phyloP scores from a whole-genome alignment of 2,888 invertebrate species.

The Mactromeris polynyma region DNA sequence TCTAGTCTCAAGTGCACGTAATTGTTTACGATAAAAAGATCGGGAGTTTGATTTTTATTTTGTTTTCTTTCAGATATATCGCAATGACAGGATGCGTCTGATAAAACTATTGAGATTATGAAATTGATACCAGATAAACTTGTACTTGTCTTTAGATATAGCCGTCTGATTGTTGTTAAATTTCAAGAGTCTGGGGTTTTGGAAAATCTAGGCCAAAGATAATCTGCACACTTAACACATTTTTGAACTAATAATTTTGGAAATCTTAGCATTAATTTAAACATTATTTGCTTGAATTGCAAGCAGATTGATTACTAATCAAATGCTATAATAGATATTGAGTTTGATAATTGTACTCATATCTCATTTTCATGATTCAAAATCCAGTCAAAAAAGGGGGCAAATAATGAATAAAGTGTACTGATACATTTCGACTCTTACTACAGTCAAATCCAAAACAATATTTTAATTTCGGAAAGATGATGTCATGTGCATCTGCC shows the following conservation, averaged over 20 bases:
- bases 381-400: no score
- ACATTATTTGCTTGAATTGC: no score
- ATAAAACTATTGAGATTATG: background rate
- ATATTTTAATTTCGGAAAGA: no score
- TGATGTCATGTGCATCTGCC: no score
- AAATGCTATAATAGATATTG: no score
- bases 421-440: no score
- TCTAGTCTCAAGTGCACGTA: background rate
- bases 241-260: background rate
- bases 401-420: no score
- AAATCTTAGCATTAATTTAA: no score
- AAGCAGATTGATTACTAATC: no score
- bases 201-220: background rate
- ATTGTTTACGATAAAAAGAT: conserved; percentile 15
- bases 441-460: no score
- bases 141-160: background rate
- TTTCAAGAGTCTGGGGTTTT: background rate
- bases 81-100: background rate
- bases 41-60: background rate
- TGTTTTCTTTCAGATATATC: conserved; percentile 1
- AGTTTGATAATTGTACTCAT: no score
- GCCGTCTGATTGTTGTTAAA: background rate
- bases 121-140: conserved; percentile 1
- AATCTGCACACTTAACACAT: conserved; percentile 19
- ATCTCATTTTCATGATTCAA: no score